Percentiles rank a stretch among this genome's conserved stretches.
phyloP scores from a whole-genome alignment of 2,888 invertebrate species.

The Emmelina monodactyla region DNA sequence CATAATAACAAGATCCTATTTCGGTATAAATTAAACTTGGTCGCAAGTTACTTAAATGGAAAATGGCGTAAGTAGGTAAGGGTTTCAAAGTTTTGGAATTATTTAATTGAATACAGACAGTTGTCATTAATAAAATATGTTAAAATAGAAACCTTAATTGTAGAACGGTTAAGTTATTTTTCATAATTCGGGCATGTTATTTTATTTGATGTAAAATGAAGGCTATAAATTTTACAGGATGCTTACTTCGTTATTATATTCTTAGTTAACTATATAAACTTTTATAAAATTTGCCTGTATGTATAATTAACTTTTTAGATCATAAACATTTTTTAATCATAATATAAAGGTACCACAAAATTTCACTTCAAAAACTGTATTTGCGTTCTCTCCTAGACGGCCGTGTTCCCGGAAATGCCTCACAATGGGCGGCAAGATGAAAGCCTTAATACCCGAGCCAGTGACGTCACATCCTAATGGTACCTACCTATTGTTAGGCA shows the following conservation, averaged over 20 bases:
- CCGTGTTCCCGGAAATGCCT: constrained; percentile 40
- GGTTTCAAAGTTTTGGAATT: not conserved
- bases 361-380: no score
- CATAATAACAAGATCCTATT: constrained; percentile 44
- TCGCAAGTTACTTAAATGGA: no score
- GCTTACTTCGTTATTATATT: no score
- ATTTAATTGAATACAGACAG: no score
- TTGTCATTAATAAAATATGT: not conserved
- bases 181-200: not conserved
- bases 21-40: constrained; percentile 20
- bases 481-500: no score
- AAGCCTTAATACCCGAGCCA: constrained; percentile 58
- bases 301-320: no score
- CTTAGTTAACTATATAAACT: no score
- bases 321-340: no score
- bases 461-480: constrained; percentile 46
- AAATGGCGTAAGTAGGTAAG: constrained; percentile 5
- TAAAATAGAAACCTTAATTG: not conserved
- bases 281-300: no score
- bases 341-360: no score
- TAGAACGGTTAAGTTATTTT: not conserved
- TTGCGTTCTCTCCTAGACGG: no score
- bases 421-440: constrained; percentile 59
- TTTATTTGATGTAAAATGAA: not conserved
- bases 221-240: no score